Evolutionary conservation across 2,797 vertebrate genomes (phyloP), one percentile per base, ranked within the genome.

Genomic region (Pseudochromis fuscus): DNA sequence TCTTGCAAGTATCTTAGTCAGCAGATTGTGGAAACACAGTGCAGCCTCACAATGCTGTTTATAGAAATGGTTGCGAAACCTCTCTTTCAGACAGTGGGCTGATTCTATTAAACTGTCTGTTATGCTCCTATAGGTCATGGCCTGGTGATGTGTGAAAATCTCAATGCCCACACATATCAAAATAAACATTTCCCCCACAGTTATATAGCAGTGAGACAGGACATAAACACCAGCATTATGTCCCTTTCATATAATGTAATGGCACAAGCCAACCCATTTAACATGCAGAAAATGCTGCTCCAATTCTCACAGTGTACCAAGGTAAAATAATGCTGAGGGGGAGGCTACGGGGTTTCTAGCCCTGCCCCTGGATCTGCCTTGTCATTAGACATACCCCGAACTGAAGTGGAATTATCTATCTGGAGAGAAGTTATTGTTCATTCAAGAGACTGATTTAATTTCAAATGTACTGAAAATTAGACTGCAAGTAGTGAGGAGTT

Each of bases 1-100:
- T 68, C 42, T 51, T 10, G 18, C 44, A 40, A 57, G 30, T 6
- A 1, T 53, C 56, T 81, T 70, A 77, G 67, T 87, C 82, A 88
- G 77, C 70, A 73, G 50, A 75, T 63, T 73, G 65, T 38, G 13
- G 53, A 42, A 71, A 52, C n/a, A 57, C 9, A 0, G 11, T 2
- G 33, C 61, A 67, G 45, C 44, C 37, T 33, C 25, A 49, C 65
- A 65, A 44, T 37, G 40, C 5, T 16, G 11, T 56, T 72, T 66
- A 53, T 53, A 50, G 55, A 67, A 61, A 78, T 25, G 38, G 18
- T 30, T 66, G 51, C 10, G 13, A 73, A 72, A 57, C 24, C 30
- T 77, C 21, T 75, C 21, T 53, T 70, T 72, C 59, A 72, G 61
- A 71, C 48, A 12, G 27, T 52, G 52, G 49, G 45, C 52, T 50